Evolutionary conservation across 2,113 vertebrate genomes (phyloP), one percentile per base, ranked within the genome.

Genomic region (Cololabis saira): DNA sequence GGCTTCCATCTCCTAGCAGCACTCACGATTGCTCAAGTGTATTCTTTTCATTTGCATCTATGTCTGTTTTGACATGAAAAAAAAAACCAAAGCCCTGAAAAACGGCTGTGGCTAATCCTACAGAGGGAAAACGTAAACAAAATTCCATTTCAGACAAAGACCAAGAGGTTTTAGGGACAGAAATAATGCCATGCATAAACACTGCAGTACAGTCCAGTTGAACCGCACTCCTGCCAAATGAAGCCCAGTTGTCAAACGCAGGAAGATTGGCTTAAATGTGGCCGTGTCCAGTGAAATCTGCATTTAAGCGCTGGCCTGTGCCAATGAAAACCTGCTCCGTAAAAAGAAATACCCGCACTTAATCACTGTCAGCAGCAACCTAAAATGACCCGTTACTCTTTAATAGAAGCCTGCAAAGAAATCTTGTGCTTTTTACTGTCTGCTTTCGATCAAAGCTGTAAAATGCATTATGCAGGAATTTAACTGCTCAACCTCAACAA

Each of bases 361-460:
- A 75, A 87, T 87, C 84, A 83, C 50, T 65, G 79, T 85, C 83
- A 49, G 79, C 65, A 67, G 68, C 67, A 60, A 75, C 76, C 77
- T 79, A 61, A 68, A 81, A 79, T 71, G 81, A 86, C 55, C 75
- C 59, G 68, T 80, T 83, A 45, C 70, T 67, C 73, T 76, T 64
- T 67, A 81, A 84, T 77, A 79, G 64, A 75, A 78, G 67, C 45
- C 63, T 54, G 64, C 48, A 53, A 42, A 57, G 67, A 64, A 42
- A 49, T 37, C 52, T 57, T 60, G 53, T 49, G 76, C 62, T 65
- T 63, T 52, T 43, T 48, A 60, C 67, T 61, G 67, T 76, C 70
- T 61, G 62, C 57, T 70, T 78, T 80, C 54, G 64, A 51, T 13
- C 12, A 1, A 33, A 42, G 63, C 72, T 72, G 80, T 78, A 67